Percentiles rank a stretch among this genome's conserved stretches.
Evolutionary conservation across 2,888 invertebrate genomes (phyloP).

Genomic region (Trissolcus japonicus): DNA sequence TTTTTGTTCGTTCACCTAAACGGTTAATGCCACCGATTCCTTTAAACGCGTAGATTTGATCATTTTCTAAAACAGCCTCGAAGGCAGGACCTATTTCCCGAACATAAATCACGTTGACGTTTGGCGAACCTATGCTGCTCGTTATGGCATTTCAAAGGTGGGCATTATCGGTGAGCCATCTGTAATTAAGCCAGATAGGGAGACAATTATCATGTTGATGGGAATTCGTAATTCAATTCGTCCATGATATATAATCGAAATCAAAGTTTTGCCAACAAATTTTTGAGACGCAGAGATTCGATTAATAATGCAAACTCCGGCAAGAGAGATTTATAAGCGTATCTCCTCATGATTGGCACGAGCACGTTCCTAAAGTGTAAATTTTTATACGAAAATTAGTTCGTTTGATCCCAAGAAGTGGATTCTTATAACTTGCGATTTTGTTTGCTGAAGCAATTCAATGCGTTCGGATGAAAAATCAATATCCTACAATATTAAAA

Average conservation of each 20-base stretch:
- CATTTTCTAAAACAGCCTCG: slow-evolving; percentile 69
- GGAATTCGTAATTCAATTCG: slow-evolving; percentile 71
- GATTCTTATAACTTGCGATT: slow-evolving; percentile 19
- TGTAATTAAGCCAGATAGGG: slow-evolving; percentile 71
- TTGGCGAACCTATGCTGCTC: slow-evolving; percentile 59
- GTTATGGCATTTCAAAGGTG: slow-evolving; percentile 70
- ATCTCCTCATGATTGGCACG: slow-evolving; percentile 9
- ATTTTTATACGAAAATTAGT: slow-evolving; percentile 16
- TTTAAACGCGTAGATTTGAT: slow-evolving; percentile 35
- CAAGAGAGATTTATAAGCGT: slow-evolving; percentile 25
- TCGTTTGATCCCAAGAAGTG: slow-evolving; percentile 5
- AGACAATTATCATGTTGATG: slow-evolving; percentile 60
- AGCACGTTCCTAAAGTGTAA: slow-evolving; percentile 1
- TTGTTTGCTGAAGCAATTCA: slow-evolving; percentile 42
- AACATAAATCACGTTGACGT: slow-evolving; percentile 74
- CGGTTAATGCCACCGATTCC: slow-evolving; percentile 36
- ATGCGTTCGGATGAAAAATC: slow-evolving; percentile 63
- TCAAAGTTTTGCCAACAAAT: slow-evolving; percentile 21
- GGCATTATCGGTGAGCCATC: slow-evolving; percentile 71
- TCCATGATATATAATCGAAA: slow-evolving; percentile 49
- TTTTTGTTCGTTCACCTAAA: slow-evolving; percentile 26
- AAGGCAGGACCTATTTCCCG: slow-evolving; percentile 74
- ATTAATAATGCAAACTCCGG: slow-evolving; percentile 37
- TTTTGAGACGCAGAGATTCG: slow-evolving; percentile 33
- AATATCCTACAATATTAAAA: slow-evolving; percentile 66